phyloP scores from a whole-genome alignment of 2,888 invertebrate genomes.

The Parasteatoda lunata region DNA sequence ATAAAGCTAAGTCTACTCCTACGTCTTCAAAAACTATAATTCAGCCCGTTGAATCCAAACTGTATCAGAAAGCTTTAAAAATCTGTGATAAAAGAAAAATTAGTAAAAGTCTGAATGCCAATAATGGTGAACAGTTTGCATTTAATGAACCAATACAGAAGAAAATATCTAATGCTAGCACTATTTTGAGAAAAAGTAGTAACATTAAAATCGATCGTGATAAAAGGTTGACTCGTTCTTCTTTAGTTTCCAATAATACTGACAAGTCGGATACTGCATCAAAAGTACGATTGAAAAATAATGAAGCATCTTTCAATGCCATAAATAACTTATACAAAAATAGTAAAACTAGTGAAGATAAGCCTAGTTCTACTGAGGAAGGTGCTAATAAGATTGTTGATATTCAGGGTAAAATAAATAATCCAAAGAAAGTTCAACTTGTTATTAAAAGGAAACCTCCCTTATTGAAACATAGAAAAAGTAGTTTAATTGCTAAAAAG shows the following conservation, averaged over 20 bases:
- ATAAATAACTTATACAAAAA: not conserved
- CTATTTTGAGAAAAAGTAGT: not conserved
- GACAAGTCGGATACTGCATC: not conserved
- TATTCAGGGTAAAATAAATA: not conserved
- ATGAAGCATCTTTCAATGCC: not conserved
- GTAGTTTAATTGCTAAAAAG: not conserved
- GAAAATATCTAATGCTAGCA: not conserved
- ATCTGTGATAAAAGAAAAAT: not conserved
- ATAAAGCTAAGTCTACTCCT: not conserved
- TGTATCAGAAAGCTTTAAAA: not conserved
- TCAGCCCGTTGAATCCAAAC: not conserved
- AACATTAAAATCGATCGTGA: not conserved
- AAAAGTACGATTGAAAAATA: not conserved
- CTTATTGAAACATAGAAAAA: not conserved
- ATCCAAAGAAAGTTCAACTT: not conserved
- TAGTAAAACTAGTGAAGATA: not conserved
- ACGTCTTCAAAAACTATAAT: not conserved
- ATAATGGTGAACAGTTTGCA: not conserved
- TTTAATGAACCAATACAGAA: not conserved
- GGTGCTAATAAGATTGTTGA: not conserved
- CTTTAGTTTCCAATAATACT: not conserved
- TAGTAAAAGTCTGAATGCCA: not conserved
- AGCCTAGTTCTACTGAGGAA: not conserved
- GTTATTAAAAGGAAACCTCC: not conserved
- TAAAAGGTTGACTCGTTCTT: not conserved